Evolutionary conservation across 2,113 vertebrate species (phyloP), one percentile per base, ranked within the genome.

Genomic region (Thamnophis sirtalis): DNA sequence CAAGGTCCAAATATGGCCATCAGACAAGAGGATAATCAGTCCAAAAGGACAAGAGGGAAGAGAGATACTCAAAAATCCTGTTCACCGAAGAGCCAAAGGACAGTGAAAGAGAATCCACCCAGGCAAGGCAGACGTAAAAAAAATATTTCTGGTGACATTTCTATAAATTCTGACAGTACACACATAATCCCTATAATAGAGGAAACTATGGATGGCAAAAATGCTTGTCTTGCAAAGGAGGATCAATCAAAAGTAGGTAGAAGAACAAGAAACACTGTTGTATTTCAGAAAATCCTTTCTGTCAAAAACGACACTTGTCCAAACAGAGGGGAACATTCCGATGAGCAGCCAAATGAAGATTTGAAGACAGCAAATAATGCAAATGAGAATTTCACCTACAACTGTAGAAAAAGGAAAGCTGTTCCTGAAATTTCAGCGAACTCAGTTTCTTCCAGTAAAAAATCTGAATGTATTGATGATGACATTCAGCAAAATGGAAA

Each of bases 21-120:
- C 0, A 4, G 80, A 56, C 38, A 50, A n/a, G 88, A 91, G 89
- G 90, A 73, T 89, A 93, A 91, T 15, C 7, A 8, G 13, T 17
- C 92, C 9, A 89, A 90, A 93, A 89, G 0, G 0, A 28, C 73
- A 56, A 96, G 93, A 91, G 94, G 24, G 90, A 96, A 24, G 33
- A 58, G 33, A 10, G 9, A 9, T 91, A n/a, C 24, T 1, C 21
- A 56, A 80, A 17, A 88, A 38, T 5, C 21, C 53, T 38, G 13
- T 88, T 55, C 54, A 88, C 4, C 11, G 24, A 88, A 56, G 38
- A 58, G 21, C n/a, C 53, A 88, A 43, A 13, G 0, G 22, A 13
- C 22, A 56, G 87, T 10, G 38, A 88, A 58, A 58, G 54, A 56
- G 9, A 56, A 7, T 88, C n/a, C n/a, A 11, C 9, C 19, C 9